These are phyloP conservation scores for Leptinotarsa haldemani DNA, from an alignment of 2,888 invertebrate genomes.

Conservation along the genomic window DNA sequence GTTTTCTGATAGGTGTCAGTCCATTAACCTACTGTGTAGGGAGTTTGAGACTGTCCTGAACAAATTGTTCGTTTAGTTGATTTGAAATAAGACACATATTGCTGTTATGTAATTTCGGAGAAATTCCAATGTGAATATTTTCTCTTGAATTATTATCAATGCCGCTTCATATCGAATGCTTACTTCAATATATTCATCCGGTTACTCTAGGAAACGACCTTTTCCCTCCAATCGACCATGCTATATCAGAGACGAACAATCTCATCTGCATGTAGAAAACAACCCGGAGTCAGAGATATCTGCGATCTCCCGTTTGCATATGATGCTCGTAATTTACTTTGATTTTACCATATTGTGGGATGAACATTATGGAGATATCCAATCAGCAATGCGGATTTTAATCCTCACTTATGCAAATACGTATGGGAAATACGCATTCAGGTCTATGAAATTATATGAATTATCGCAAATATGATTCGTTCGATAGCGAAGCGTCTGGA, in stretches of 20 bases:
- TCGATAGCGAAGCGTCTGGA: neutral
- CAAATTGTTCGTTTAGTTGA: no score
- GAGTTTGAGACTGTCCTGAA: no score
- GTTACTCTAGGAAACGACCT: no score
- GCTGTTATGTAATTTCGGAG: no score
- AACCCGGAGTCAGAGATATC: slow-evolving; percentile 32
- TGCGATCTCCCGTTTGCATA: slow-evolving; percentile 40
- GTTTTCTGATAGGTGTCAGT: no score
- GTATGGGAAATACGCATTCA: slow-evolving; percentile 18
- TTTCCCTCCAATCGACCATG: neutral
- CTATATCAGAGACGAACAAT: neutral
- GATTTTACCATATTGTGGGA: slow-evolving; percentile 33
- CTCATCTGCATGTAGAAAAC: slow-evolving; percentile 17
- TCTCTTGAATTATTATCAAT: no score
- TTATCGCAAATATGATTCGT: slow-evolving; percentile 11
- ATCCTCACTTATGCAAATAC: slow-evolving; percentile 21
- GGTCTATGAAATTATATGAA: slow-evolving; percentile 11
- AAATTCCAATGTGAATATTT: no score
- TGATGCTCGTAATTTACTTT: slow-evolving; percentile 36
- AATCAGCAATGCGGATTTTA: slow-evolving; percentile 18
- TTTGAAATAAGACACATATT: no score
- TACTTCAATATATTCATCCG: no score
- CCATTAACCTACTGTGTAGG: no score
- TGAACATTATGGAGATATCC: slow-evolving; percentile 25
- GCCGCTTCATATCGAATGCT: no score